Evolutionary conservation across 2,797 vertebrate genomes (phyloP), one percentile per base, ranked within the genome.

Genomic region (Falco naumanni): DNA sequence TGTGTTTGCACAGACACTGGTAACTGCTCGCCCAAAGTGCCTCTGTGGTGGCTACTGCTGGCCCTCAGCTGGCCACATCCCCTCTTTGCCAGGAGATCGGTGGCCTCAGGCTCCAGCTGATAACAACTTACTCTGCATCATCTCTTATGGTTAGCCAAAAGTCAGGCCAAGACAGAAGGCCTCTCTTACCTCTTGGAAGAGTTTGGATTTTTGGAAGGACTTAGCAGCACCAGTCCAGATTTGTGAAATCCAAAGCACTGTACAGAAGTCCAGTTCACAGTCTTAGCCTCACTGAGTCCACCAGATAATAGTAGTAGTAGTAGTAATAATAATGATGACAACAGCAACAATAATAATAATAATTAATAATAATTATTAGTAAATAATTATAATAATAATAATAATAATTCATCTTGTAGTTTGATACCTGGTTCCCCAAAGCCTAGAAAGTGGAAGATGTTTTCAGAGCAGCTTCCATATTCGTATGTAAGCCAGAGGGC

Each of bases 21-120:
- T 39, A 76, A 64, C 20, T 16, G 7, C 39, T 59, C 2, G 1
- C 6, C 34, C 33, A 43, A 59, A 71, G 9, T 1, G 2, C 1
- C 2, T 64, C 7, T 19, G 14, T 13, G 24, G 21, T 31, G 14
- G 5, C 14, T 31, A 8, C 41, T 65, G 22, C 20, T 28, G 1
- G 22, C 7, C 4, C 25, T 61, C 59, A 17, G 12, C 29, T 7
- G n/a, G 79, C 34, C 31, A 2, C 4, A 0, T 41, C 26, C 34
- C 18, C 31, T 17, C 17, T 68, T 59, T 28, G 8, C 22, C 50
- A 74, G 21, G 4, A 41, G 29, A 57, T 6, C 31, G 11, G 31
- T 69, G 20, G 8, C 45, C 43, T 77, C 45, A 33, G 29, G 59
- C 9, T 85, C 26, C 51, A 37, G 31, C 19, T 80, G 28, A 25